Conservation (phyloP, 2,888 invertebrate species). For the Parnassius smintheus region DNA sequence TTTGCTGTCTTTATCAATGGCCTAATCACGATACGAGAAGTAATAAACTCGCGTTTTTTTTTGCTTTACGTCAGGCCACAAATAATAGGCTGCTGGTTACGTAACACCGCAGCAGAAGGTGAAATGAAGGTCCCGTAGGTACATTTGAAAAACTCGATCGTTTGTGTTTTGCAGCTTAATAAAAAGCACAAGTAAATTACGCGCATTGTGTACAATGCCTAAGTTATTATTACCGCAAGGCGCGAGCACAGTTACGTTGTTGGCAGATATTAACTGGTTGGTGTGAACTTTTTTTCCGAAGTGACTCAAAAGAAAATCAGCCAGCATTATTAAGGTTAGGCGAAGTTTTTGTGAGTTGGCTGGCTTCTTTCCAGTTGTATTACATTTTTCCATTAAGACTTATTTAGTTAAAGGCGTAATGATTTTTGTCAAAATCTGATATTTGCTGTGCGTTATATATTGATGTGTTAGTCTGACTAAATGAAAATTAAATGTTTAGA, state of each 20-base stretch:
- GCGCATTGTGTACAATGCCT: slow-evolving; percentile 14
- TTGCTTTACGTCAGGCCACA: slow-evolving; percentile 48
- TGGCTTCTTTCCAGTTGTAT: slow-evolving; percentile 13
- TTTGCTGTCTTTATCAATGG: slow-evolving; percentile 4
- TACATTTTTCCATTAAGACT: neutral
- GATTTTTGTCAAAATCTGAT: too few species aligned
- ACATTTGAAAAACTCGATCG: slow-evolving; percentile 17
- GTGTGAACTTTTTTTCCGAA: slow-evolving; percentile 1
- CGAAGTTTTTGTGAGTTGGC: slow-evolving; percentile 1
- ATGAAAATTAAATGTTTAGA: too few species aligned
- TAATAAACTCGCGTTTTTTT: slow-evolving; percentile 44
- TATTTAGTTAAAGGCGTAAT: too few species aligned
- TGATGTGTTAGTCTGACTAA: too few species aligned
- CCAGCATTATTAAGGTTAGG: slow-evolving; percentile 12
- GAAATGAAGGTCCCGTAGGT: slow-evolving; percentile 37
- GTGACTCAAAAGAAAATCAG: slow-evolving; percentile 13
- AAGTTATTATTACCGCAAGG: slow-evolving; percentile 17
- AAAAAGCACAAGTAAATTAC: slow-evolving; percentile 22
- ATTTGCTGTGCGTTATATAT: neutral
- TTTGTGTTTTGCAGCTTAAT: slow-evolving; percentile 17
- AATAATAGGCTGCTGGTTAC: slow-evolving; percentile 57
- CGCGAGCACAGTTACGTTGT: slow-evolving; percentile 3
- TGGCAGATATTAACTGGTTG: neutral
- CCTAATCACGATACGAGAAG: slow-evolving; percentile 34
- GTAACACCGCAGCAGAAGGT: slow-evolving; percentile 39